Conservation (phyloP, 2,888 invertebrate species). For the Tenthredo distinguenda region DNA sequence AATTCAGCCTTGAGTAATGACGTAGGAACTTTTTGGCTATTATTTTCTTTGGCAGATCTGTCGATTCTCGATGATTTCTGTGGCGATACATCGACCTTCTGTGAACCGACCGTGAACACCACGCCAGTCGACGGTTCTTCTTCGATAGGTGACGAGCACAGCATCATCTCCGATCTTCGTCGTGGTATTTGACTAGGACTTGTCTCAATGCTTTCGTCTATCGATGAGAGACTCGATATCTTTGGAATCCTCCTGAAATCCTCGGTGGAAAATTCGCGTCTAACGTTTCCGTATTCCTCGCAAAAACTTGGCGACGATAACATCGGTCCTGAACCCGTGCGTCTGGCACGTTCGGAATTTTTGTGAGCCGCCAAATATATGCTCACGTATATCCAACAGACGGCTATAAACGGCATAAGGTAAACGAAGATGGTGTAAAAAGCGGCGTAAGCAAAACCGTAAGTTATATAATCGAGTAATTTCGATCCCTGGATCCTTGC, state of each 20-base stretch:
- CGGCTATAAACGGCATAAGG: slow-evolving; percentile 81
- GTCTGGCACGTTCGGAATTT: slow-evolving; percentile 83
- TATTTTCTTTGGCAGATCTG: slow-evolving; percentile 64
- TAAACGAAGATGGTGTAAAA: slow-evolving; percentile 79
- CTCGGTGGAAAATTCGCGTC: slow-evolving; percentile 65
- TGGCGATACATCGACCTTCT: slow-evolving; percentile 62
- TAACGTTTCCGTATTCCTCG: slow-evolving; percentile 69
- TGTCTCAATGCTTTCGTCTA: slow-evolving; percentile 75
- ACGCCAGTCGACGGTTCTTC: slow-evolving; percentile 59
- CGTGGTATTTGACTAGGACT: slow-evolving; percentile 66
- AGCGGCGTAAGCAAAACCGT: slow-evolving; percentile 78
- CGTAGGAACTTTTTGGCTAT: slow-evolving; percentile 66
- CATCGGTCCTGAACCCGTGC: slow-evolving; percentile 74
- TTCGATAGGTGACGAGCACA: slow-evolving; percentile 54
- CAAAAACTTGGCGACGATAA: slow-evolving; percentile 72
- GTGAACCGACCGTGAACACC: slow-evolving; percentile 74
- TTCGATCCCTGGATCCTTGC: slow-evolving; percentile 54
- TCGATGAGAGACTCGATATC: slow-evolving; percentile 75
- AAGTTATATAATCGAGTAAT: slow-evolving; percentile 66
- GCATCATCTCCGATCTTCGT: slow-evolving; percentile 61
- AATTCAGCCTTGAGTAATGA: slow-evolving; percentile 67
- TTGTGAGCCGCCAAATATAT: slow-evolving; percentile 89
- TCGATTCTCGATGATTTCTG: slow-evolving; percentile 53
- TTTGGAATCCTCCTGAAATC: slow-evolving; percentile 73
- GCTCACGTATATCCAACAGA: slow-evolving; percentile 87